phyloP scores from a whole-genome alignment of 2,888 invertebrate species.

The Endotricha flammealis region DNA sequence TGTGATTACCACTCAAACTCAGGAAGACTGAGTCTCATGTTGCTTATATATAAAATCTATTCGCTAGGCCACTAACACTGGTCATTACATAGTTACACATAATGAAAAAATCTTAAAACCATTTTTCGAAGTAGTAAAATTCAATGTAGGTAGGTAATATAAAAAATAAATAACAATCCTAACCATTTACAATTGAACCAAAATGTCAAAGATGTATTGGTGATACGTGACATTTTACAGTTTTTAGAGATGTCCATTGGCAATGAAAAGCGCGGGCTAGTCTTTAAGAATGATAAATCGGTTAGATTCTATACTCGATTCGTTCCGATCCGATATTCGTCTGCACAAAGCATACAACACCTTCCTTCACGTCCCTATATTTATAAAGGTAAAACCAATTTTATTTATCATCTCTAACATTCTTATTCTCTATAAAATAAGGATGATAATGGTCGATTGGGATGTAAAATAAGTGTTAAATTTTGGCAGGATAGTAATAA shows the following conservation, averaged over 20 bases:
- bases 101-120: too few relatives aligned
- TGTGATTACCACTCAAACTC: too few relatives aligned
- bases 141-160: too few relatives aligned
- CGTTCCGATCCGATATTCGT: slow-evolving; percentile 61
- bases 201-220: slow-evolving; percentile 47
- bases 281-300: slow-evolving; percentile 76
- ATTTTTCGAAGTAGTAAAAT: too few relatives aligned
- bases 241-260: slow-evolving; percentile 65
- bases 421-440: not conserved
- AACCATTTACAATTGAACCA: slow-evolving; percentile 16
- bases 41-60: too few relatives aligned
- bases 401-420: not conserved
- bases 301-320: slow-evolving; percentile 59
- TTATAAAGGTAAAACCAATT: slow-evolving; percentile 17
- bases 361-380: slow-evolving; percentile 34
- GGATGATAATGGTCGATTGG: slow-evolving; percentile 2
- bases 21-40: too few relatives aligned
- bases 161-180: not conserved
- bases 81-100: too few relatives aligned
- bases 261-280: slow-evolving; percentile 49
- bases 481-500: slow-evolving; percentile 53
- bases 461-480: slow-evolving; percentile 10
- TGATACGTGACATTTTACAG: slow-evolving; percentile 66
- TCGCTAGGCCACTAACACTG: too few relatives aligned
- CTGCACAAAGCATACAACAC: slow-evolving; percentile 56